phyloP scores from a whole-genome alignment of 2,797 vertebrate species.

The Hemitrygon akajei region DNA sequence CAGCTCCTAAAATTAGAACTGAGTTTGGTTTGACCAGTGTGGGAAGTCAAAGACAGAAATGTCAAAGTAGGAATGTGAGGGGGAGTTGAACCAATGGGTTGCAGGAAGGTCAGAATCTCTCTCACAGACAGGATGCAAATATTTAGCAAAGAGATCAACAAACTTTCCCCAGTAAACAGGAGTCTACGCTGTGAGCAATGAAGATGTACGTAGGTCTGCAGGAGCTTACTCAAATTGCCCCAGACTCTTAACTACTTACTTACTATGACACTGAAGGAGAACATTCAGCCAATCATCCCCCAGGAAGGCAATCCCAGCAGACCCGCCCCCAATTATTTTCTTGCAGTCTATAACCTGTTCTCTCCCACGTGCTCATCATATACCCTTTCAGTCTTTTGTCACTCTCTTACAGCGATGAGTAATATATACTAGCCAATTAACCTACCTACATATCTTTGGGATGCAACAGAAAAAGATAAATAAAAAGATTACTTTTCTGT shows the following conservation, averaged over 20 bases:
- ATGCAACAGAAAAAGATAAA: too few relatives aligned
- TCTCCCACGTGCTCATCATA: too few relatives aligned
- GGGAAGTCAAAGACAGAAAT: conserved; percentile 13
- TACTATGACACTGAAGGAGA: too few relatives aligned
- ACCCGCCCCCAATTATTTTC: too few relatives aligned
- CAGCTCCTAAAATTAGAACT: neutral
- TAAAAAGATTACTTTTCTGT: neutral
- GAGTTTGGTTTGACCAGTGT: conserved; percentile 20
- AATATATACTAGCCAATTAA: too few relatives aligned
- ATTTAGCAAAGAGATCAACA: neutral
- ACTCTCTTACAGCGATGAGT: too few relatives aligned
- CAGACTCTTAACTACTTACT: neutral
- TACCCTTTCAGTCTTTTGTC: too few relatives aligned
- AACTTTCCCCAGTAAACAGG: neutral
- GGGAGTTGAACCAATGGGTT: neutral
- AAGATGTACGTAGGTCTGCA: neutral
- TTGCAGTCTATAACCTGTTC: too few relatives aligned
- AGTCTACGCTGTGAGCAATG: neutral
- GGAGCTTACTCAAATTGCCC: neutral
- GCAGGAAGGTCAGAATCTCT: neutral
- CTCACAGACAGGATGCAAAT: neutral
- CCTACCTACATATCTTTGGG: too few relatives aligned
- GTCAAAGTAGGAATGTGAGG: conserved; percentile 11
- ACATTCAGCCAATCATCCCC: too few relatives aligned
- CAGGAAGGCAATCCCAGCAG: too few relatives aligned